A percentile compares a stretch with the other conserved stretches of the same genome.
Evolutionary conservation across 2,113 vertebrate species (phyloP).

Genomic region (Crotalus viridis): DNA sequence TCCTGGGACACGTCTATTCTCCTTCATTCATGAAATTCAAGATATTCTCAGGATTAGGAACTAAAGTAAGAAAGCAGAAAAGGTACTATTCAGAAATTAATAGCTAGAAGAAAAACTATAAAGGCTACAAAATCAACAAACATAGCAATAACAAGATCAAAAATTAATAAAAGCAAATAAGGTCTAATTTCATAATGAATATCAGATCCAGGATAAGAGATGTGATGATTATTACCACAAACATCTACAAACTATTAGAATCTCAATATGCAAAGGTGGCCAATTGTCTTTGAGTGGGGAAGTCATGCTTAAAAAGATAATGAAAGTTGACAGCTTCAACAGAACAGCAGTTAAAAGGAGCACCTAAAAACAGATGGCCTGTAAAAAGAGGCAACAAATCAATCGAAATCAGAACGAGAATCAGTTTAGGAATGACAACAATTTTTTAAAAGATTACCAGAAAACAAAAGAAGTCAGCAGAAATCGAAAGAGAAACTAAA

Average conservation of each 20-base stretch:
- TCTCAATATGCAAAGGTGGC: background rate
- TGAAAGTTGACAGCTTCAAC: background rate
- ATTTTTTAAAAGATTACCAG: background rate
- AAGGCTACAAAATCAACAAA: background rate
- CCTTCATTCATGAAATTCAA: background rate
- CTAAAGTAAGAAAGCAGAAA: background rate
- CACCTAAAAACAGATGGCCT: background rate
- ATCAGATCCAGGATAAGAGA: background rate
- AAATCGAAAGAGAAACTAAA: background rate
- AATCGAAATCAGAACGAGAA: background rate
- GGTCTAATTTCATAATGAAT: background rate
- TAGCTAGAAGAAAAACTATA: background rate
- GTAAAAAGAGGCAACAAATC: background rate
- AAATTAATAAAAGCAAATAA: background rate
- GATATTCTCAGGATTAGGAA: background rate
- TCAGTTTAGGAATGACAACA: background rate
- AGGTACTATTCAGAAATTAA: background rate
- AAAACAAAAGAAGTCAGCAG: background rate
- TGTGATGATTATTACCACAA: background rate
- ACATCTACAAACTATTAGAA: no score
- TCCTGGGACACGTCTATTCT: no score
- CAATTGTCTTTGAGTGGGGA: background rate
- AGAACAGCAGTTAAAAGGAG: background rate
- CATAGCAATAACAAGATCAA: background rate
- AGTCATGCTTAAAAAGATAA: background rate